Base-by-base conservation (phyloP, 1,140 invertebrate genomes). In the Drosophila pseudoobscura region DNA sequence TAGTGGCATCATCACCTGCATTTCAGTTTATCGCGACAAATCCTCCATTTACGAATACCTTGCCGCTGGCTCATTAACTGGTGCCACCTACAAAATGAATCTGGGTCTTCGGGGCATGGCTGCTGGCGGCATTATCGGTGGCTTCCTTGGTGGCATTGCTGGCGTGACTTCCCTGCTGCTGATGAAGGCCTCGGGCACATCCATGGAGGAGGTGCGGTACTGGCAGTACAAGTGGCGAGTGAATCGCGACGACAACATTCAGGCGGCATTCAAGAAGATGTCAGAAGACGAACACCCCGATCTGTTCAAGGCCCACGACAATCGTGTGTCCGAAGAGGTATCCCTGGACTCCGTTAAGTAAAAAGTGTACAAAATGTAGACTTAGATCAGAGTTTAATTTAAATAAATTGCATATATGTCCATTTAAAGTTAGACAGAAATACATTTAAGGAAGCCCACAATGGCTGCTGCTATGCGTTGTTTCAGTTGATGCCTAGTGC, bases 21-120 rank as follows among this genome's bases (percentile, higher is more conserved):
- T 96, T 17, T 93, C 94, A 8, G 93, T 94, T 1, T 96, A 96
- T 79, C 90, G 94, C 62, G 94, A 93, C 20, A 94, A 95, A 76
- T 93, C 93, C 41, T 94, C 94, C 1, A 70, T 96, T 17, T 61
- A 94, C 11, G 95, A 96, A 80, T 95, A 95, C 91, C 74, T 94
- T 1, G 78, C 90, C 15, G 95, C 94, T 3, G 96, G 95, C 24
- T 89, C 92, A 0, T 6, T 94, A 2, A 93, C 95, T 0, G 96
- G 96, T 3, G 70, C 76, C 0, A 15, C 89, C 0, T 91, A 91
- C 63, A 91, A 90, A 73, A 2, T 90, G 0, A 90, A 82, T 65
- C 75, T 95, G 56, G 96, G 96, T 1, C 72, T 94, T 1, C 93
- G 93, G 63, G 95, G 93, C 6, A 93, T 93, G 87, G 61, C 94